Evolutionary conservation across 35 echinoderm and acorn worm species (phyloP).

Genomic region (Anneissia japonica): DNA sequence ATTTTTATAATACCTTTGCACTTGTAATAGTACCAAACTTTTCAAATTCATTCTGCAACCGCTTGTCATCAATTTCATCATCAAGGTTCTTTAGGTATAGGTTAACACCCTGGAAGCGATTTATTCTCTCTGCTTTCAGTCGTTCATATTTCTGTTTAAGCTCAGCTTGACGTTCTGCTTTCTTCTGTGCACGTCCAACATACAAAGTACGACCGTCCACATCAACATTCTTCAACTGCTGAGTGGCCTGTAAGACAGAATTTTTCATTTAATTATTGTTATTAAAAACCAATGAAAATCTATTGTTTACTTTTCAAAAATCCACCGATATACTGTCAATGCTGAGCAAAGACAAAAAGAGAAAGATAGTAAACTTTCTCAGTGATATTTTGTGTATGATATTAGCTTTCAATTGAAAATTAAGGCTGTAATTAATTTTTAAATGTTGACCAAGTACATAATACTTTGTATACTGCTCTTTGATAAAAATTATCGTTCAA

Average conservation of each 20-base stretch:
- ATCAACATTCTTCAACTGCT: slow-evolving; percentile 54
- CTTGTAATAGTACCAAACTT: slow-evolving; percentile 95
- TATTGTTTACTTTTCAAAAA: no score
- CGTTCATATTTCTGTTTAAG: slow-evolving; percentile 33
- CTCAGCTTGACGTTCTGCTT: slow-evolving; percentile 73
- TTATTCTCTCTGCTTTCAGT: slow-evolving; percentile 46
- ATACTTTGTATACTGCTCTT: no score
- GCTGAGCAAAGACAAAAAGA: no score
- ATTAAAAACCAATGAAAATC: no score
- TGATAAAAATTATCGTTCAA: no score
- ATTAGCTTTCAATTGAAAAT: no score
- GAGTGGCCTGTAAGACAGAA: slow-evolving; percentile 51
- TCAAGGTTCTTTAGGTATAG: slow-evolving; percentile 98
- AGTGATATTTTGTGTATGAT: no score
- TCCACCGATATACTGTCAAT: no score
- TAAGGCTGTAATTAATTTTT: no score
- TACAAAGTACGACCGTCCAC: slow-evolving; percentile 55
- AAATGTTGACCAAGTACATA: no score
- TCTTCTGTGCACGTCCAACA: slow-evolving; percentile 90
- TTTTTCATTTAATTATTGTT: no score
- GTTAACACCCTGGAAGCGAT: slow-evolving; percentile 87
- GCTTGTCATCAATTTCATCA: slow-evolving; percentile 89
- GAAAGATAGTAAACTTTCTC: no score
- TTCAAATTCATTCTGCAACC: slow-evolving; percentile 78
- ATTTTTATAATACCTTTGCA: slow-evolving; percentile 88